phyloP scores from a whole-genome alignment of 2,113 vertebrate genomes.

The Lontra canadensis region DNA sequence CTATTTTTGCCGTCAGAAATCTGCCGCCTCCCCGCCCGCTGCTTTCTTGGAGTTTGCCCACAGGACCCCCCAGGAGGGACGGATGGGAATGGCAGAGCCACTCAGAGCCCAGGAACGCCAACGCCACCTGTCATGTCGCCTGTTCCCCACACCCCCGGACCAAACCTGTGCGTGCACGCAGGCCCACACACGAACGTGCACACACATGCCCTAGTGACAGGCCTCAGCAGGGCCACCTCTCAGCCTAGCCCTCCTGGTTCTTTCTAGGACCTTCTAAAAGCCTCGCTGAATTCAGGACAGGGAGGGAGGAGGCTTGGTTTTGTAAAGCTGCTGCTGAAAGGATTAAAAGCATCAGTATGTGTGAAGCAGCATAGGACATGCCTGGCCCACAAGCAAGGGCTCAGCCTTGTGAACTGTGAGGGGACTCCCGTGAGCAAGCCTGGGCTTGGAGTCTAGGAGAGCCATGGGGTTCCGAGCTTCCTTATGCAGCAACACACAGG shows the following conservation, averaged over 20 bases:
- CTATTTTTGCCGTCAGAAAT: slow-evolving; percentile 82
- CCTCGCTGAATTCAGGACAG: not conserved
- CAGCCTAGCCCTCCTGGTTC: not conserved
- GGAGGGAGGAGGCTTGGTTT: not conserved
- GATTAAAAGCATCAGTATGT: not conserved
- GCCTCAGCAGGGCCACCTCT: not conserved
- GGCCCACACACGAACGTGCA: not conserved
- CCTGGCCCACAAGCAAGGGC: not conserved
- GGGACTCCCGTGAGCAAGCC: not conserved
- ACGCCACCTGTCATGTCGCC: slow-evolving; percentile 79
- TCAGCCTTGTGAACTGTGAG: not conserved
- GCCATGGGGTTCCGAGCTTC: not conserved
- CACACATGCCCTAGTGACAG: not conserved
- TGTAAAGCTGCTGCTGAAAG: not conserved
- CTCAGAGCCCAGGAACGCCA: slow-evolving; percentile 75
- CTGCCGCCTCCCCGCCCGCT: slow-evolving; percentile 79
- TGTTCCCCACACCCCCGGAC: slow-evolving; percentile 66
- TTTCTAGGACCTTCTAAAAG: slow-evolving; percentile 39
- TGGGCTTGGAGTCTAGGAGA: too few relatives aligned
- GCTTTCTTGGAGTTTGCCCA: slow-evolving; percentile 82
- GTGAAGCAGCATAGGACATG: too few relatives aligned
- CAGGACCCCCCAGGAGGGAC: slow-evolving; percentile 79
- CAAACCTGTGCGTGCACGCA: slow-evolving; percentile 19
- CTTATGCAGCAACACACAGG: fast-evolving
- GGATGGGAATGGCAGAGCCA: slow-evolving; percentile 71